Evolutionary conservation across 2,797 vertebrate species (phyloP).

Genomic region (Spheniscus humboldti): DNA sequence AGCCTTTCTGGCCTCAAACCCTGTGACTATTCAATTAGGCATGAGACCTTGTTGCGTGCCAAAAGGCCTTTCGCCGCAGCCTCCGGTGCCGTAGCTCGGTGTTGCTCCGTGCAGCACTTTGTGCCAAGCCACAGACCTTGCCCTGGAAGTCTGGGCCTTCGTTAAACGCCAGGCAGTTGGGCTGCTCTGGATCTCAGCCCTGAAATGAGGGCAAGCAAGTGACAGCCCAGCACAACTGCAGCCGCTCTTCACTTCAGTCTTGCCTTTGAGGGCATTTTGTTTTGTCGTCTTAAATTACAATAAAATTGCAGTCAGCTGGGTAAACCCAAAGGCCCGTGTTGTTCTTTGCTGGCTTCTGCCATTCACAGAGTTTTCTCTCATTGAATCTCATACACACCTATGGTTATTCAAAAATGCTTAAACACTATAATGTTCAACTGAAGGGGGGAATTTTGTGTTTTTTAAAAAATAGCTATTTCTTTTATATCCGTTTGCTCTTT

Average conservation of each 20-base stretch:
- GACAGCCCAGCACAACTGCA: conserved; percentile 31
- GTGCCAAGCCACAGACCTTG: conserved; percentile 41
- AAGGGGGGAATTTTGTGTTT: neutral
- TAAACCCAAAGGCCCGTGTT: neutral
- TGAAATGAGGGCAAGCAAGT: conserved; percentile 38
- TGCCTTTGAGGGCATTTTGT: conserved; percentile 46
- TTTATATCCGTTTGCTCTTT: neutral
- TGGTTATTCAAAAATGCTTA: neutral
- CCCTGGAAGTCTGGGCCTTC: neutral
- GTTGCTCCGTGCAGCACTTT: neutral
- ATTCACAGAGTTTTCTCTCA: neutral
- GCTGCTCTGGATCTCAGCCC: conserved; percentile 36
- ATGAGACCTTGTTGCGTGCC: neutral
- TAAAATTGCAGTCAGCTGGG: neutral
- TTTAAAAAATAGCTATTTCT: neutral
- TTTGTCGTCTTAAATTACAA: conserved; percentile 52
- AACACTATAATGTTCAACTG: neutral
- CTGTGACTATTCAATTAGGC: conserved; percentile 46
- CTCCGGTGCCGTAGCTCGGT: neutral
- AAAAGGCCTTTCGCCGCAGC: neutral
- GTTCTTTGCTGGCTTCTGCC: neutral
- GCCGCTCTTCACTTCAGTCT: neutral
- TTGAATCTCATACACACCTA: neutral
- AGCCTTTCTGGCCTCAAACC: conserved; percentile 1
- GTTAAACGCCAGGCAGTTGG: neutral